Percentiles rank a stretch among this genome's conserved stretches.
phyloP scores from a whole-genome alignment of 2,113 vertebrate species.

The Heloderma charlesbogerti region DNA sequence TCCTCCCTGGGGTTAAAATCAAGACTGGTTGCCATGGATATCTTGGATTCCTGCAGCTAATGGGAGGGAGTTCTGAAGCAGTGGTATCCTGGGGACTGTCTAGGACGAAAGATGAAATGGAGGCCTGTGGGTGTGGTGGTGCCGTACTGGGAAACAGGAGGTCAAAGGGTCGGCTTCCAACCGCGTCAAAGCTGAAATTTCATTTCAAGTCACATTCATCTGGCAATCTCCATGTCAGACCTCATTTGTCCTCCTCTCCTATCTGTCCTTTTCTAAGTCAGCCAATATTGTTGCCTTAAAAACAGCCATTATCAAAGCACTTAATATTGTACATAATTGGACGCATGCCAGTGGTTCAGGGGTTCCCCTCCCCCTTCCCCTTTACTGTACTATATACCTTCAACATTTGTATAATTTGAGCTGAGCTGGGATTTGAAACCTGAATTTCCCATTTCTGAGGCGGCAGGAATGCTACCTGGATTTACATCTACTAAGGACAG shows the following conservation, averaged over 20 bases:
- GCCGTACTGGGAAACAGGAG: constrained; percentile 77
- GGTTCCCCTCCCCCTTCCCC: neutral
- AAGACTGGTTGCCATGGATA: constrained; percentile 97
- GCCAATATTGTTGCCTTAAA: constrained; percentile 60
- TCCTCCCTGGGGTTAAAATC: constrained; percentile 88
- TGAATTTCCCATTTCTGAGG: constrained; percentile 12
- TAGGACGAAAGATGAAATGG: constrained; percentile 80
- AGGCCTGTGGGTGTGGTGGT: constrained; percentile 79
- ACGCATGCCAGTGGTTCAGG: neutral
- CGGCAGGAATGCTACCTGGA: constrained; percentile 16
- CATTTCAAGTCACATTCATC: constrained; percentile 68
- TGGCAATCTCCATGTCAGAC: constrained; percentile 62
- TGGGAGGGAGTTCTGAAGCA: constrained; percentile 88
- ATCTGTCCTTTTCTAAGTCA: constrained; percentile 8
- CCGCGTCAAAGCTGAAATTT: constrained; percentile 54
- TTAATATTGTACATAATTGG: constrained; percentile 49
- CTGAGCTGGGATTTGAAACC: constrained; percentile 3
- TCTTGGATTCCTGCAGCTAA: constrained; percentile 91
- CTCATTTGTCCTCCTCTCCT: constrained; percentile 49
- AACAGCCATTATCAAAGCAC: constrained; percentile 37
- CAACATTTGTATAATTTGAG: neutral
- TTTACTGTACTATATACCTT: neutral
- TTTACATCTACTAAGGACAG: neutral
- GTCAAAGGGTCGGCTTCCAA: constrained; percentile 75
- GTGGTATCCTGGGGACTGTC: constrained; percentile 83